Conservation (phyloP, 2,113 vertebrate species). For the Pangasianodon gigas region DNA sequence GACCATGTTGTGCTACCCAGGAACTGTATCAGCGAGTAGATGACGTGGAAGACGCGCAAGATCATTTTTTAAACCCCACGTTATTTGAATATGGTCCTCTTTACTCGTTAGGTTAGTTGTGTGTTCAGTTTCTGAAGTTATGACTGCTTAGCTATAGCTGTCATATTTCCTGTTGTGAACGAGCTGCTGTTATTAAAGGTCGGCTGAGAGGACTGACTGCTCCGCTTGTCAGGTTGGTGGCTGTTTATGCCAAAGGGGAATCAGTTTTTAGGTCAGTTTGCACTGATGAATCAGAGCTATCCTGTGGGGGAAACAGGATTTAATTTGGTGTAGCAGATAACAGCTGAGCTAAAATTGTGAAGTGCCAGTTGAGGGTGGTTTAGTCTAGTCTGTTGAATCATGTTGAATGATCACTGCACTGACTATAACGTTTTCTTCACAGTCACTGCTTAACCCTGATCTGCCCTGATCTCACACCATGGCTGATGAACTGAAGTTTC, state of each 20-base stretch:
- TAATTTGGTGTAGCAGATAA: not conserved
- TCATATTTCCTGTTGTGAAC: not conserved
- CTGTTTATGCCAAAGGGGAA: not conserved
- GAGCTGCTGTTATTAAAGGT: not conserved
- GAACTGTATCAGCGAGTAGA: conserved; percentile 11
- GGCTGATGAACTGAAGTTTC: conserved; percentile 81
- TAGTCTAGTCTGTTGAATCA: not conserved
- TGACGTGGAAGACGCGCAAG: conserved; percentile 58
- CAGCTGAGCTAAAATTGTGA: not conserved
- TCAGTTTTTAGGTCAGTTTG: not conserved
- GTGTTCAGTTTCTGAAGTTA: not conserved
- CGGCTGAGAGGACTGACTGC: not conserved
- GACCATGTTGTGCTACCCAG: conserved; percentile 46
- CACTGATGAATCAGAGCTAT: not conserved
- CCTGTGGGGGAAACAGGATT: not conserved
- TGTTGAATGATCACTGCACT: not conserved
- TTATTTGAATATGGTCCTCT: not conserved
- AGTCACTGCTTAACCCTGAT: not conserved
- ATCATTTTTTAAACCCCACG: not conserved
- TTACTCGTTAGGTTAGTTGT: not conserved
- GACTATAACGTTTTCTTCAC: not conserved
- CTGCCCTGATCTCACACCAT: conserved; percentile 59
- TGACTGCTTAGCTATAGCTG: not conserved
- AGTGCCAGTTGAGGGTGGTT: not conserved
- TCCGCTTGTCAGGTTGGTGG: conserved; percentile 33